Percentiles rank a stretch among this genome's conserved stretches.
phyloP scores from a whole-genome alignment of 2,888 invertebrate genomes.

The Plusia festucae region DNA sequence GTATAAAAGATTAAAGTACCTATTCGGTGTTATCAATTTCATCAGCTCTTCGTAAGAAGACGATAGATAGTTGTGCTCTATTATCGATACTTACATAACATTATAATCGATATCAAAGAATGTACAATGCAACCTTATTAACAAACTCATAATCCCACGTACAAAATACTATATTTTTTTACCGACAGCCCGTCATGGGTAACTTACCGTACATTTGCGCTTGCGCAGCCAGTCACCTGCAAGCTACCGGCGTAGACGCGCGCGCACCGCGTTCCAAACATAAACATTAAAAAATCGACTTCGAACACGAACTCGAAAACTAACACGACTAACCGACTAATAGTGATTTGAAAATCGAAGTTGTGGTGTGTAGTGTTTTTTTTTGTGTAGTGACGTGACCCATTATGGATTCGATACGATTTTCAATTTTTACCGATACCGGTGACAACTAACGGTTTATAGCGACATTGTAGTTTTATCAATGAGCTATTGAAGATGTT shows the following conservation, averaged over 20 bases:
- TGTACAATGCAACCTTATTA: conserved; percentile 49
- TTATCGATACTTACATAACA: conserved; percentile 38
- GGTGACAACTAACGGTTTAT: conserved; percentile 76
- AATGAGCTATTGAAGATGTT: conserved; percentile 56
- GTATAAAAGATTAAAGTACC: background rate
- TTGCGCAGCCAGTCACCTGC: conserved; percentile 84
- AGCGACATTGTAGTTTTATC: conserved; percentile 60
- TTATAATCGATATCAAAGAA: conserved; percentile 31
- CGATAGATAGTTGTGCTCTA: conserved; percentile 16
- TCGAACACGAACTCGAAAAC: conserved; percentile 75
- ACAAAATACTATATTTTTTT: conserved; percentile 70
- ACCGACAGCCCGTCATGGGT: conserved; percentile 74
- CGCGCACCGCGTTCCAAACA: conserved; percentile 72
- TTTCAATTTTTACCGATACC: conserved; percentile 69
- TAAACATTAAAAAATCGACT: conserved; percentile 61
- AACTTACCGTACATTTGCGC: conserved; percentile 69
- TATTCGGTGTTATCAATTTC: conserved; percentile 17
- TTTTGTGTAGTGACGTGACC: conserved; percentile 68
- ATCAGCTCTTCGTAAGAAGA: background rate
- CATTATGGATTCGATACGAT: conserved; percentile 77
- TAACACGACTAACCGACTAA: conserved; percentile 75
- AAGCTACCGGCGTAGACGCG: conserved; percentile 78
- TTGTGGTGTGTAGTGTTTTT: conserved; percentile 72
- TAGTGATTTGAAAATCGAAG: conserved; percentile 68
- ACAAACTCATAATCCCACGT: conserved; percentile 72